These are phyloP conservation scores for Diceros bicornis DNA, from an alignment of 2,797 vertebrate genomes.

Conservation along the genomic window DNA sequence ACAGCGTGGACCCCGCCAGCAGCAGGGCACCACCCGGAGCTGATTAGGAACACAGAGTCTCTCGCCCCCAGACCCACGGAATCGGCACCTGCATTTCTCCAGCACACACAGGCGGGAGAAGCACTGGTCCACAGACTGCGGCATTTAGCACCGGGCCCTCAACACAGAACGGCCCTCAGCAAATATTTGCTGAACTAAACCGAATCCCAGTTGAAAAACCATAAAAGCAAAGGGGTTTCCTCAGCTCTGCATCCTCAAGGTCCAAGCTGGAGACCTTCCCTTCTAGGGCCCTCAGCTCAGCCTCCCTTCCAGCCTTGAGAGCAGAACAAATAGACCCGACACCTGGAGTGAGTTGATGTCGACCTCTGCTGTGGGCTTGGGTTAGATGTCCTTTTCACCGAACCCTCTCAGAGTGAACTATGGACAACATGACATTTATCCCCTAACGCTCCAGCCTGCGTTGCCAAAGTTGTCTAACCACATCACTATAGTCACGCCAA, in stretches of 20 bases:
- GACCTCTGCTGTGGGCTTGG: not conserved
- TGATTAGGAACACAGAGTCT: not conserved
- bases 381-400: not conserved
- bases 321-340: not conserved
- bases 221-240: not conserved
- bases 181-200: fast-evolving
- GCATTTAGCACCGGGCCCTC: fast-evolving
- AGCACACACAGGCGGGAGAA: fast-evolving
- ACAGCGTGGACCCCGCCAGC: not conserved
- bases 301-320: not conserved
- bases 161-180: fast-evolving
- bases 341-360: no score
- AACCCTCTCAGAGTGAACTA: not conserved
- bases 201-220: not conserved
- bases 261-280: no score
- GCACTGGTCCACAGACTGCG: not conserved
- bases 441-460: not conserved
- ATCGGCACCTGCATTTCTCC: not conserved
- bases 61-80: not conserved
- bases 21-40: not conserved
- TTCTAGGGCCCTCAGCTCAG: fast-evolving
- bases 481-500: fast-evolving
- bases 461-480: not conserved
- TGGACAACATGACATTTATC: fast-evolving
- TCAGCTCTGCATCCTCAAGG: no score